phyloP scores from a whole-genome alignment of 2,113 vertebrate species.

The Onychostruthus taczanowskii region DNA sequence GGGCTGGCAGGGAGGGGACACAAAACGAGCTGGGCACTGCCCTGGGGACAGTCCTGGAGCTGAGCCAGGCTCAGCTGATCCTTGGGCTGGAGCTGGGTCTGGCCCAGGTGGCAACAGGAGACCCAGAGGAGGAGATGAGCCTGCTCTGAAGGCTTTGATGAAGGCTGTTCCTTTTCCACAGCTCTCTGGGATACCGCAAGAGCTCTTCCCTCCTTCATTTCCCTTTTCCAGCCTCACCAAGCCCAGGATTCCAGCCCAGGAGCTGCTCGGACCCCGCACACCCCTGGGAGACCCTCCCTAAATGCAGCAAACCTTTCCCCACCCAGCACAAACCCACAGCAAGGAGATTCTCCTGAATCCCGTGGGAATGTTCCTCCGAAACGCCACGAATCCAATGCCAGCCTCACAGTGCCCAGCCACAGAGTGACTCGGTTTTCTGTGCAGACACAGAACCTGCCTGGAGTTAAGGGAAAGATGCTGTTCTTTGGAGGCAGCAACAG shows the following conservation, averaged over 20 bases:
- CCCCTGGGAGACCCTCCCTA: accelerated
- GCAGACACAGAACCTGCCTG: neutral
- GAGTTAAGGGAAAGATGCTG: neutral
- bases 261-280: neutral
- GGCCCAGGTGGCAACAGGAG: neutral
- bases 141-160: accelerated
- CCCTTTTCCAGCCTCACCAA: accelerated
- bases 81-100: neutral
- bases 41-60: neutral
- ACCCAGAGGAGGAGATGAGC: neutral
- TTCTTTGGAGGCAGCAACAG: neutral
- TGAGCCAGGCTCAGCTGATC: neutral
- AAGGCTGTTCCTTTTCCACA: neutral
- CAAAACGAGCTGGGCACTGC: accelerated
- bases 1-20: neutral
- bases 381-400: neutral
- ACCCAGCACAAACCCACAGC: neutral
- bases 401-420: accelerated
- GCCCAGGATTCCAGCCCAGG: accelerated
- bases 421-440: neutral
- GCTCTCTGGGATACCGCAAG: accelerated
- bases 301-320: neutral
- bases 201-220: neutral
- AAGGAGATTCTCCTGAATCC: no score
- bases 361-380: no score